These are phyloP conservation scores for Zaprionus capensis DNA, from an alignment of 1,140 invertebrate species.

Conservation along the genomic window DNA sequence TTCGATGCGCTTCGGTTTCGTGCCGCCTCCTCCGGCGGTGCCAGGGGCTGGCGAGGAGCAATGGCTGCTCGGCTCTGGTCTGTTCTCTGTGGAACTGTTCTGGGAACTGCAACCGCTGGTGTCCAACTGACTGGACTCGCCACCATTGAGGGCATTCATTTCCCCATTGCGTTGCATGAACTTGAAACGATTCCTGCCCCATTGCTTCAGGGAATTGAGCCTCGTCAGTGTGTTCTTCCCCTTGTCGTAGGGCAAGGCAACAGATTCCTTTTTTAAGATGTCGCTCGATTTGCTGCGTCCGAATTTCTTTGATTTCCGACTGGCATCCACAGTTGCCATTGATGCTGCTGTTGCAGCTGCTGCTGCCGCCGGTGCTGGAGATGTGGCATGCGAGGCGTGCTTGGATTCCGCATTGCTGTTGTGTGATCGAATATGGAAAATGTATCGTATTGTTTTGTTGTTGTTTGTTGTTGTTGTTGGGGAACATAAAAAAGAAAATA, in stretches of 20 bases:
- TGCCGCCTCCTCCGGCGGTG: constrained; percentile 12
- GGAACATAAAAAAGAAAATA: constrained; percentile 79
- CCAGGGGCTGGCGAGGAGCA: constrained; percentile 26
- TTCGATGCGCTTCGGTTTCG: constrained; percentile 19
- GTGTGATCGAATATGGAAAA: constrained; percentile 22
- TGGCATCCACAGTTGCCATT: constrained; percentile 34
- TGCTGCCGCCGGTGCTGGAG: constrained; percentile 39
- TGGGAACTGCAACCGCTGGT: constrained; percentile 82
- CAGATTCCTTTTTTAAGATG: constrained; percentile 86
- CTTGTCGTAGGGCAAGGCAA: constrained; percentile 86
- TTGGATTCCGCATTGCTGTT: constrained; percentile 73
- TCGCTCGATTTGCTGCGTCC: constrained; percentile 89
- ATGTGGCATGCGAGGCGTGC: constrained; percentile 57
- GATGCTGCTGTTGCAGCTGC: background rate
- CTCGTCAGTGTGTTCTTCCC: constrained; percentile 87
- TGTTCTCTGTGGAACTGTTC: constrained; percentile 72
- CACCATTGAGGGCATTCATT: constrained; percentile 34
- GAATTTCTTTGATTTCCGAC: constrained; percentile 77
- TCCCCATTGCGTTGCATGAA: constrained; percentile 88
- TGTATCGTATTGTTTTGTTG: constrained; percentile 46
- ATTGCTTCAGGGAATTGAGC: constrained; percentile 92
- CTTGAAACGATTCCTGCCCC: constrained; percentile 91
- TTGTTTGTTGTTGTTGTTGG: constrained; percentile 45
- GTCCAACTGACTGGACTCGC: constrained; percentile 77
- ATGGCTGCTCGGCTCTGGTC: constrained; percentile 44